These are phyloP conservation scores for Hippocampus mohnikei DNA, from an alignment of 2,113 vertebrate species.

Conservation along the genomic window DNA sequence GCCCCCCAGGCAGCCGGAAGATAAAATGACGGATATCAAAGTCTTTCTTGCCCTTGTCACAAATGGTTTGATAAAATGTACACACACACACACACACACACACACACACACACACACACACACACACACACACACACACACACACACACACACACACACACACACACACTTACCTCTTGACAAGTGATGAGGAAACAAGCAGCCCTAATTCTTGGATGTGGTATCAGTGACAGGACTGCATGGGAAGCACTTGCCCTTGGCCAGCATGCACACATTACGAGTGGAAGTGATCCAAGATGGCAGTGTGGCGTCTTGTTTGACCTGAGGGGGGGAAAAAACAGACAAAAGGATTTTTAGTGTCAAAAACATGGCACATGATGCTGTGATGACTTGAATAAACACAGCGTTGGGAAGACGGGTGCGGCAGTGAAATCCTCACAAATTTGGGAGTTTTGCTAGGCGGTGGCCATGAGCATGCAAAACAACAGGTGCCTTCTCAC, in stretches of 20 bases:
- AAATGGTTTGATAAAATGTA: slow-evolving; percentile 25
- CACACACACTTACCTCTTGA: slow-evolving; percentile 53
- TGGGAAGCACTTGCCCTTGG: slow-evolving; percentile 52
- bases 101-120: slow-evolving; percentile 26
- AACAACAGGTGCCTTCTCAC: not conserved
- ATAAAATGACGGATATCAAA: slow-evolving; percentile 44
- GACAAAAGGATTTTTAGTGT: not conserved
- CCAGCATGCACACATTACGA: slow-evolving; percentile 49
- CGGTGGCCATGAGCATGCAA: not conserved
- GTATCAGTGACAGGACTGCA: slow-evolving; percentile 47
- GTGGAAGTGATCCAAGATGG: slow-evolving; percentile 45
- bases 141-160: slow-evolving; percentile 28
- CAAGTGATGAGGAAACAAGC: slow-evolving; percentile 38
- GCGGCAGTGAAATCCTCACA: not conserved
- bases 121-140: slow-evolving; percentile 36
- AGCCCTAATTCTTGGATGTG: slow-evolving; percentile 44
- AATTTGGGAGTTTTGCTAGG: not conserved
- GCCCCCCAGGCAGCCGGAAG: slow-evolving; percentile 20
- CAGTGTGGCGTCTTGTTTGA: slow-evolving; percentile 3
- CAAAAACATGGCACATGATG: not conserved
- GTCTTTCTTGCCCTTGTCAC: slow-evolving; percentile 33
- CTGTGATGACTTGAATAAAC: not conserved
- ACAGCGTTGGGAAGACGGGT: not conserved
- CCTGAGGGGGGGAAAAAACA: not conserved
- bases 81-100: slow-evolving; percentile 31